phyloP scores from a whole-genome alignment of 2,113 vertebrate species.

The Panthera uncia region DNA sequence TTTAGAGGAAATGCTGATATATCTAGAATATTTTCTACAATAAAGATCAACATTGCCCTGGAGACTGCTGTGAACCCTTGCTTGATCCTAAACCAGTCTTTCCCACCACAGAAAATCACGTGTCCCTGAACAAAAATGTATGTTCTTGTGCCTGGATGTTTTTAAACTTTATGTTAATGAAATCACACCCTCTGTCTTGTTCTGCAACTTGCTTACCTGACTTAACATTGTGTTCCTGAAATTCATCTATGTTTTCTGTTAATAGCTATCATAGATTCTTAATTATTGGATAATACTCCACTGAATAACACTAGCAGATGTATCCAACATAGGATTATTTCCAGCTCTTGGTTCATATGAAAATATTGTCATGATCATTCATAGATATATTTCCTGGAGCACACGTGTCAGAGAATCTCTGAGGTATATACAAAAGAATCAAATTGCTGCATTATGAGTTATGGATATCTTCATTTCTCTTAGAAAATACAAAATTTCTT shows the following conservation, averaged over 20 bases:
- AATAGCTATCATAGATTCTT: background rate
- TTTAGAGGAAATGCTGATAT: background rate
- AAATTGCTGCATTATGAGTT: background rate
- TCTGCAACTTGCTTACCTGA: background rate
- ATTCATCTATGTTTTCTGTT: background rate
- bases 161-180: background rate
- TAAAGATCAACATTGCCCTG: too few species aligned
- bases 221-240: background rate
- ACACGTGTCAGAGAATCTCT: background rate
- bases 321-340: background rate
- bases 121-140: background rate
- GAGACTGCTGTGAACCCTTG: background rate
- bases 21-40: background rate
- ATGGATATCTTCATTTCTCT: background rate
- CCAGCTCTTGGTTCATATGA: background rate
- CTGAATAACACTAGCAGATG: background rate
- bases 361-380: background rate
- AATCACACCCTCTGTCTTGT: background rate
- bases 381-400: background rate
- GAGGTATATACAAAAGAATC: background rate
- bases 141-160: background rate
- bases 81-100: background rate
- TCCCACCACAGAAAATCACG: background rate
- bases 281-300: background rate
- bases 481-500: background rate